phyloP scores from a whole-genome alignment of 2,888 invertebrate species.

The Herminia tarsipennalis region DNA sequence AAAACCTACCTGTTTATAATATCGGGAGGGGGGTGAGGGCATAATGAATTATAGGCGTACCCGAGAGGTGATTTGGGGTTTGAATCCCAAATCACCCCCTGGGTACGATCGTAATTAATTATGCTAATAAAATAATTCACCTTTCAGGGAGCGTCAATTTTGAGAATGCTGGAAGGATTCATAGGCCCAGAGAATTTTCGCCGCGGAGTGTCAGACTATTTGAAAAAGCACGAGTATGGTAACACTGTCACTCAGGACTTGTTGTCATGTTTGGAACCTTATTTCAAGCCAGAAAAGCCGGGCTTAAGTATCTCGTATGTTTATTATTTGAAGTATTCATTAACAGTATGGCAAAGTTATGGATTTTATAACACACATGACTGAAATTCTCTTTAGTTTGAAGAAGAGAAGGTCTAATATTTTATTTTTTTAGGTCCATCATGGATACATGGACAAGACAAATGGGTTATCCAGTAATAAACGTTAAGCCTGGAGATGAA shows the following conservation, averaged over 20 bases:
- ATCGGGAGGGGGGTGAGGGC: too few species aligned
- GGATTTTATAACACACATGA: too few species aligned
- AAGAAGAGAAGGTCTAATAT: too few species aligned
- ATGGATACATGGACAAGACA: conserved; percentile 97
- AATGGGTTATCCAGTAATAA: conserved; percentile 94
- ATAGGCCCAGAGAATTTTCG: conserved; percentile 90
- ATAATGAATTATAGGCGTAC: too few species aligned
- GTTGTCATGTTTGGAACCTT: conserved; percentile 87
- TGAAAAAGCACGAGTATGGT: conserved; percentile 88
- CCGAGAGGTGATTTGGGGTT: too few species aligned
- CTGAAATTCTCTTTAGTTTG: too few species aligned
- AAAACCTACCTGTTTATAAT: too few species aligned
- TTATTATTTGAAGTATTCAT: too few species aligned
- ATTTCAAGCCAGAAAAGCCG: conserved; percentile 76
- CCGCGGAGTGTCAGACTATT: conserved; percentile 90
- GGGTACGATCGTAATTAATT: too few species aligned
- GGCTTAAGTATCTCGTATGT: conserved; percentile 83
- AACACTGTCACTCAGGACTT: conserved; percentile 94
- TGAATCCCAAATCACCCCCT: too few species aligned
- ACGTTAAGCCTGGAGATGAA: conserved; percentile 75
- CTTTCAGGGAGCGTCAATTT: conserved; percentile 92
- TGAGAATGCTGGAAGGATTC: conserved; percentile 95
- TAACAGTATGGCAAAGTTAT: too few species aligned
- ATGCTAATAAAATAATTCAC: too few species aligned
- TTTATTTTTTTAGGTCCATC: conserved; percentile 75